Conservation (phyloP, 2,888 invertebrate genomes). For the Drosophila heteroneura region DNA sequence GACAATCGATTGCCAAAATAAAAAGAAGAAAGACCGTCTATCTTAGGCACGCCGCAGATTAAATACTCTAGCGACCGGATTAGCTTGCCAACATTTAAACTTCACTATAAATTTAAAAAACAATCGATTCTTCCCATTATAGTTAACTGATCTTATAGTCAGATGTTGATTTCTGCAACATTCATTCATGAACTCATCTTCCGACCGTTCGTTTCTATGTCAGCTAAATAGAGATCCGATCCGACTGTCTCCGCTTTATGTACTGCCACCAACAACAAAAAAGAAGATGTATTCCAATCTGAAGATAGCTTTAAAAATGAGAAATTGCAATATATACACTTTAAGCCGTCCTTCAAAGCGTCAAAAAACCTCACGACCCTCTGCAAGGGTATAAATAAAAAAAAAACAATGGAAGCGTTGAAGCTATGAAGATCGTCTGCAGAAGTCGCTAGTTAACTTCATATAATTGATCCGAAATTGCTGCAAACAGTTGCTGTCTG, state of each 20-base stretch:
- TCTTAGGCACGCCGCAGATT: background rate
- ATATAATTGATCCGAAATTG: slow-evolving; percentile 74
- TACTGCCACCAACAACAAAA: background rate
- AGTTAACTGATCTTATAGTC: background rate
- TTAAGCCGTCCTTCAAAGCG: background rate
- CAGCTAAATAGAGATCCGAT: background rate
- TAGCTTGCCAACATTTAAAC: background rate
- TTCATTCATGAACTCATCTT: background rate
- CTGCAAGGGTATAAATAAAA: background rate
- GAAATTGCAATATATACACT: background rate
- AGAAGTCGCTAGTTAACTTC: slow-evolving; percentile 50
- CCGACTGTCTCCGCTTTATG: background rate
- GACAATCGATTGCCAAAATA: slow-evolving; percentile 37
- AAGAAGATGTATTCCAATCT: background rate
- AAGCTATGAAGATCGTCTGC: slow-evolving; percentile 42
- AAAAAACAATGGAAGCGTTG: slow-evolving; percentile 48
- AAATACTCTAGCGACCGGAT: background rate
- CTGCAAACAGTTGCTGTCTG: slow-evolving; percentile 50
- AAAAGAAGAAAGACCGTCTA: background rate
- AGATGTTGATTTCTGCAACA: background rate
- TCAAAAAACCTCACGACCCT: background rate
- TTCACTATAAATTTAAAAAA: background rate
- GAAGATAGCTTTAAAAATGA: background rate
- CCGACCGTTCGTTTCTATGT: background rate
- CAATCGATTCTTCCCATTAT: background rate